Percentiles rank a stretch among this genome's conserved stretches.
These are phyloP conservation scores for Homarus gammarus DNA, from an alignment of 2,888 invertebrate species.

Conservation along the genomic window DNA sequence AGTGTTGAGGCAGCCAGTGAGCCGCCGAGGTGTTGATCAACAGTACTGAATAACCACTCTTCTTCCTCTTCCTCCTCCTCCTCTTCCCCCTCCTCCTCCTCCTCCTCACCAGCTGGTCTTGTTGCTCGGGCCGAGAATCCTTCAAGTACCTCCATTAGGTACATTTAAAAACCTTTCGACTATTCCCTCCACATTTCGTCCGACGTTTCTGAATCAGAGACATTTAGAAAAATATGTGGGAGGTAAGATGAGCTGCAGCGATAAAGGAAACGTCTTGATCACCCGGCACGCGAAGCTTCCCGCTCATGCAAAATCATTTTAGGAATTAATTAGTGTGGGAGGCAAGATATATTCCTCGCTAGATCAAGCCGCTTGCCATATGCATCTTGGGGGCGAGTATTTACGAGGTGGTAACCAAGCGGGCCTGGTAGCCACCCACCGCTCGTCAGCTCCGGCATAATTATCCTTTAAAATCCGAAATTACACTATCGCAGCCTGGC, in stretches of 20 bases:
- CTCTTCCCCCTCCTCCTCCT: too few relatives aligned
- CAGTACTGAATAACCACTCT: neutral
- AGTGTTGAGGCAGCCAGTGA: neutral
- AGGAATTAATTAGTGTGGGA: constrained; percentile 12
- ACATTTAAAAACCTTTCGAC: neutral
- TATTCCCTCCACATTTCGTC: neutral
- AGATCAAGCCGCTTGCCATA: neutral
- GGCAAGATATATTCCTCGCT: neutral
- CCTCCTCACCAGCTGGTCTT: too few relatives aligned
- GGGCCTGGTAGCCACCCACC: neutral
- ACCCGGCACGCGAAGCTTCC: neutral
- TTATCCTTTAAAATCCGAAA: constrained; percentile 11
- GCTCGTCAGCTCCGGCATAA: constrained; percentile 12
- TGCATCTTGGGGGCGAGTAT: neutral
- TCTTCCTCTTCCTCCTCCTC: constrained; percentile 13
- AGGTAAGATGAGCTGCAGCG: neutral
- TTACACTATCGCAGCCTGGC: constrained; percentile 30
- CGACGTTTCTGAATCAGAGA: neutral
- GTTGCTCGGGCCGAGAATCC: too few relatives aligned
- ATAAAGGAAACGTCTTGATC: neutral
- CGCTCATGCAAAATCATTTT: neutral
- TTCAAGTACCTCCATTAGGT: neutral
- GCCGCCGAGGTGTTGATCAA: neutral
- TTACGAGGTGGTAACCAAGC: neutral
- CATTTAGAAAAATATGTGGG: neutral